Base-by-base conservation (phyloP, 2,888 invertebrate genomes). In the Hesperia comma region DNA sequence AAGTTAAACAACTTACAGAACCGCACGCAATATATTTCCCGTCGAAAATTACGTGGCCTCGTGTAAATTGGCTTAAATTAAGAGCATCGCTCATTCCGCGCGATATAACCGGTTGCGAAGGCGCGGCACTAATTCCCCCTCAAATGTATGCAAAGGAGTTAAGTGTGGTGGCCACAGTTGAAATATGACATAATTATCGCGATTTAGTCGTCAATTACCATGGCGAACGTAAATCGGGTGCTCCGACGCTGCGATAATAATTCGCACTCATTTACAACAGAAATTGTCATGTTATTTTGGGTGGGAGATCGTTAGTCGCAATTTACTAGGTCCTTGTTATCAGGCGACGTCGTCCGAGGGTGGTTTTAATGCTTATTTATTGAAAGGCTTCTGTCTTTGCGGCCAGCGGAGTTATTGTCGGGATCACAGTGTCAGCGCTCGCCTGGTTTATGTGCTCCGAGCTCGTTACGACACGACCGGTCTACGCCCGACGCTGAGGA, bases 341-440 rank as follows among this genome's bases (percentile, higher is more conserved):
- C 86, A 81, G 78, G 72, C 69, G 70, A 71, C 76, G 80, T 79
- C 78, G 80, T 75, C 75, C 75, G 76, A 72, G 74, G 77, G 72
- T 71, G 74, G 79, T 84, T 87, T 86, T 88, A 92, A 92, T 90
- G 89, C 89, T 90, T 92, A 92, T 92, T 92, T 92, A 92, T 90
- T 83, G 90, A 86, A 85, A 87, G 83, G 83, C 79, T 80, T 78
- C 76, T 79, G 82, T 84, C 86, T 83, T 80, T 77, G 75, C 72
- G 77, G 74, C 73, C 72, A 75, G 75, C 71, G 73, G 82, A 88
- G 85, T 86, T 88, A 89, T 84, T 82, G 79, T 74, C 79, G 79
- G 87, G 90, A 90, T 91, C 90, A 87, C 75, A 76, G 81, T 87
- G 91, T 90, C 90, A 78, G 80, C 85, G 79, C 75, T 69, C 71